Conservation (phyloP, 2,888 invertebrate genomes). For the Protonemura montana region DNA sequence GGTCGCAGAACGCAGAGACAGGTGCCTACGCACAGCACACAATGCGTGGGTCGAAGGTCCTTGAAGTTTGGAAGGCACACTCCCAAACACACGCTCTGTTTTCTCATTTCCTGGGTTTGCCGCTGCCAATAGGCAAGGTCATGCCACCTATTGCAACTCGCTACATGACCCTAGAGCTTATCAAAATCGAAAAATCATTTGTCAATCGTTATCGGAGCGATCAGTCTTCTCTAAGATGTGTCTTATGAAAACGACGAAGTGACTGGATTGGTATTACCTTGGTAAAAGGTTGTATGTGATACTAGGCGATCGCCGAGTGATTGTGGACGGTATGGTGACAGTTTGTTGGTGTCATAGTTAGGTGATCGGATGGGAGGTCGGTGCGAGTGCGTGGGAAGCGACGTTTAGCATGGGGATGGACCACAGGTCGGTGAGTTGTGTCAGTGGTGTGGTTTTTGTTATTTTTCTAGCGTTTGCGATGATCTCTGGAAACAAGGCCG, state of each 20-base stretch:
- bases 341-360: not conserved
- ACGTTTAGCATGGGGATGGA: not conserved
- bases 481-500: no score
- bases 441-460: no score
- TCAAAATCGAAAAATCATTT: not conserved
- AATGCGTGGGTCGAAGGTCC: not conserved
- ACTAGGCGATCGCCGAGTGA: not conserved
- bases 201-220: not conserved
- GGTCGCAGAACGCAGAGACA: not conserved
- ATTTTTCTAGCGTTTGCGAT: no score
- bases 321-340: not conserved
- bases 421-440: not conserved
- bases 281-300: not conserved
- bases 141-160: not conserved
- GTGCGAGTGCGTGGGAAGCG: not conserved
- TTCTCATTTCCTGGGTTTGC: not conserved
- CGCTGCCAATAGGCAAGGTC: not conserved
- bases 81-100: not conserved
- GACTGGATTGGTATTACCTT: not conserved
- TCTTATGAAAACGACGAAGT: not conserved
- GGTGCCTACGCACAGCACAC: not conserved
- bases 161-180: not conserved
- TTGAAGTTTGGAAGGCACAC: not conserved
- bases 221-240: not conserved
- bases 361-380: not conserved